Evolutionary conservation across 2,888 invertebrate genomes (phyloP), one percentile per base, ranked within the genome.

Genomic region (Beris chalybata): DNA sequence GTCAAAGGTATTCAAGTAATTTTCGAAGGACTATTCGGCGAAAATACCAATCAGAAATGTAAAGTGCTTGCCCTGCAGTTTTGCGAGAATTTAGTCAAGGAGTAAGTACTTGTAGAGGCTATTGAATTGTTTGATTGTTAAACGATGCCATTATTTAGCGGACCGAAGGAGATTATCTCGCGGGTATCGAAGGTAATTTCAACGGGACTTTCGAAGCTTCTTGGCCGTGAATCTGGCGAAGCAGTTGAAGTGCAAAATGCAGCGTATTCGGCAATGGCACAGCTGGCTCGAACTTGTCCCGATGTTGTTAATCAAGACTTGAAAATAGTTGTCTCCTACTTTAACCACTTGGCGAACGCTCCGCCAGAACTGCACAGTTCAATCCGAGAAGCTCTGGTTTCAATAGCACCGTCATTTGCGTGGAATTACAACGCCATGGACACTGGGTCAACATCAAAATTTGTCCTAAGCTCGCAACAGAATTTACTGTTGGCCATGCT

Each of bases 1-100:
- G 92, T 93, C 6, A 88, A 89, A 63, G 90, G 91, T 71, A 90
- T 95, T 67, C 93, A 93, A 88, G 90, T 93, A 47, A 88, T 95
- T 63, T 95, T 95, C 79, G 93, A 95, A 73, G 90, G 93, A 4
- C 81, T 96, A 11, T 94, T 91, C 78, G 94, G 93, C 32, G 85
- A 85, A 4, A 90, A 90, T 73, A 92, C 93, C 0, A 95, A 94
- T 80, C 84, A 89, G 0, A 89, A 93, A 72, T 85, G 96, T 67
- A 91, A 93, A 73, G 88, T 88, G 5, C 83, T 91, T 79, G 90
- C 93, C 0, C 82, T 96, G 12, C 90, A 91, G 78, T 94, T 92
- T 80, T 86, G 92, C 11, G 85, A 89, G 66, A 91, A 92, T 74
- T 86, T 95, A 55, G 88, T 94, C 54, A 86, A 88, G 77, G 87